Conservation (phyloP, 2,113 vertebrate genomes). For the Ictalurus punctatus region DNA sequence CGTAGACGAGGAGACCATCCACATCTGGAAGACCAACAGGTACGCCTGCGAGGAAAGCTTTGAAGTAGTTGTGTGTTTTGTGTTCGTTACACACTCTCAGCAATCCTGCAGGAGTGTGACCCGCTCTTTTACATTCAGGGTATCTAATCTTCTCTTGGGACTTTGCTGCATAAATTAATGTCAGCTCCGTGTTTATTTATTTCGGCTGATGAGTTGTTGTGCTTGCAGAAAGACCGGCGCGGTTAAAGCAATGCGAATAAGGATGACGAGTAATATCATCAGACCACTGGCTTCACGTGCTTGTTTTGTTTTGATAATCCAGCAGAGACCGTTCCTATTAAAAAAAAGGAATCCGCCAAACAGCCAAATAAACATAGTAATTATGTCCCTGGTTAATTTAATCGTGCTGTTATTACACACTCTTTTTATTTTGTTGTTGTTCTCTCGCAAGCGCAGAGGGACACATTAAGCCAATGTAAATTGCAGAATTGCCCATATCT, state of each 20-base stretch:
- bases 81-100: neutral
- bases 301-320: slow-evolving; percentile 70
- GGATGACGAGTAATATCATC: slow-evolving; percentile 74
- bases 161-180: slow-evolving; percentile 74
- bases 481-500: slow-evolving; percentile 63
- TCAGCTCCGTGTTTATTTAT: slow-evolving; percentile 66
- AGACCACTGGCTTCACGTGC: slow-evolving; percentile 61
- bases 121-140: slow-evolving; percentile 58
- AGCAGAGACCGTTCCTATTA: slow-evolving; percentile 68
- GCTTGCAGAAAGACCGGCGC: slow-evolving; percentile 70
- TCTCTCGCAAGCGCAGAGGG: slow-evolving; percentile 55
- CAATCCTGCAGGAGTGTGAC: slow-evolving; percentile 33
- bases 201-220: slow-evolving; percentile 65
- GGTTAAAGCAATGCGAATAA: slow-evolving; percentile 58
- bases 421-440: slow-evolving; percentile 64
- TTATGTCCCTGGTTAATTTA: slow-evolving; percentile 78
- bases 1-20: slow-evolving; percentile 94
- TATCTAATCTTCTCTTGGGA: slow-evolving; percentile 61
- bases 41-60: slow-evolving; percentile 46
- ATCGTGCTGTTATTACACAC: slow-evolving; percentile 72
- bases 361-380: slow-evolving; percentile 77
- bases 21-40: slow-evolving; percentile 99
- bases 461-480: slow-evolving; percentile 57
- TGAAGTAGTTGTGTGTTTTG: neutral
- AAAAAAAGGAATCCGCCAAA: slow-evolving; percentile 69